Percentiles rank a stretch among this genome's conserved stretches.
Conservation (phyloP, 2,113 vertebrate species). For the Crocuta crocuta region DNA sequence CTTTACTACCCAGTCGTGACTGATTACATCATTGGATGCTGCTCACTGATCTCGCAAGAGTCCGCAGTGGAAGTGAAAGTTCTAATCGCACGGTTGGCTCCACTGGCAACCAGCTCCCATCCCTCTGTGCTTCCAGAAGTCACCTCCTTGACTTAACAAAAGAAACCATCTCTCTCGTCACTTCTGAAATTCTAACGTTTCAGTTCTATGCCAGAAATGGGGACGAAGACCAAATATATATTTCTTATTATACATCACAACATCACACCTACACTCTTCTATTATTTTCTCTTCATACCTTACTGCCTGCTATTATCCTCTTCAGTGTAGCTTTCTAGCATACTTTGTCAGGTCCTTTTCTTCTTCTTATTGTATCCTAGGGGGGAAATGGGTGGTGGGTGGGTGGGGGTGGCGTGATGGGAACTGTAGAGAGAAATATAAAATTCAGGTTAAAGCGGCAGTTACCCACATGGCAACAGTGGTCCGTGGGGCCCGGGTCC, state of each 20-base stretch:
- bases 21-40: not conserved
- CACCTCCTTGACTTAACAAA: not conserved
- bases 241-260: not conserved
- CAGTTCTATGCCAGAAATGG: not conserved
- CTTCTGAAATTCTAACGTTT: not conserved
- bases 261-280: not conserved
- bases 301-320: not conserved
- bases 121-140: not conserved
- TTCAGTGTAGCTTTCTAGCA: not conserved
- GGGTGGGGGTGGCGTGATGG: not conserved
- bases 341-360: not conserved
- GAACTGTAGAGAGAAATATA: not conserved
- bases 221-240: not conserved
- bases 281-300: not conserved
- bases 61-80: not conserved
- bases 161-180: not conserved
- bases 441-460: not conserved
- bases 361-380: not conserved
- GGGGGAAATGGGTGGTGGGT: not conserved
- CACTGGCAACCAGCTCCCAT: not conserved
- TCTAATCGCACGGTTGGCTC: not conserved
- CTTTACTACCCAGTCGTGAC: not conserved
- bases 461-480: not conserved
- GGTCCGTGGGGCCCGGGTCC: not conserved
- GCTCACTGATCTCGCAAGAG: not conserved